Percentiles rank a stretch among this genome's conserved stretches.
phyloP scores from a whole-genome alignment of 2,113 vertebrate species.

The Callospermophilus lateralis region DNA sequence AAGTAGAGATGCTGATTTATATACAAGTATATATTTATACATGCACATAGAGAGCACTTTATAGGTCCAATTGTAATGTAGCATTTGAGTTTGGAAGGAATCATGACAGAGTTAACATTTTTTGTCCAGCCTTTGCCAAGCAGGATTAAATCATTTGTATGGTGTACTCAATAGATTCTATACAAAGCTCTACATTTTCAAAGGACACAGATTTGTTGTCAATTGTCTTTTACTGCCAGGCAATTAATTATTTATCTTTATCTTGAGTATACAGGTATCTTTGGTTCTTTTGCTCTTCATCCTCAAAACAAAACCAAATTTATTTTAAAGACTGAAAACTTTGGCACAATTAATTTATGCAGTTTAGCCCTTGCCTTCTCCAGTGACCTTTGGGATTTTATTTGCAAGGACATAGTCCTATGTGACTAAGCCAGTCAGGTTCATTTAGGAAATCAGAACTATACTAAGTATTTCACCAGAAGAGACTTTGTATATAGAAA shows the following conservation, averaged over 20 bases:
- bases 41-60: neutral
- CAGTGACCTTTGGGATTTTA: neutral
- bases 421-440: neutral
- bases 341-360: neutral
- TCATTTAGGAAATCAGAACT: conserved; percentile 26
- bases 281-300: conserved; percentile 39
- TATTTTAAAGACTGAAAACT: conserved; percentile 15
- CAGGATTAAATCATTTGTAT: neutral
- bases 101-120: neutral
- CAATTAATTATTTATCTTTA: conserved; percentile 36
- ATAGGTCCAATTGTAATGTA: neutral
- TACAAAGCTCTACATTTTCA: conserved; percentile 31
- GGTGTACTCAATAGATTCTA: neutral
- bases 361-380: neutral
- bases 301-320: conserved; percentile 13
- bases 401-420: neutral
- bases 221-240: neutral
- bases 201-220: neutral
- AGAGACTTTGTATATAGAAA: neutral
- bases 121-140: conserved; percentile 11
- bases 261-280: conserved; percentile 5
- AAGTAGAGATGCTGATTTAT: conserved; percentile 18
- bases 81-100: neutral
- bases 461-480: conserved; percentile 31
- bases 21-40: neutral